Evolutionary conservation across 2,888 invertebrate species (phyloP), one percentile per base, ranked within the genome.

Genomic region (Cenopis cana): DNA sequence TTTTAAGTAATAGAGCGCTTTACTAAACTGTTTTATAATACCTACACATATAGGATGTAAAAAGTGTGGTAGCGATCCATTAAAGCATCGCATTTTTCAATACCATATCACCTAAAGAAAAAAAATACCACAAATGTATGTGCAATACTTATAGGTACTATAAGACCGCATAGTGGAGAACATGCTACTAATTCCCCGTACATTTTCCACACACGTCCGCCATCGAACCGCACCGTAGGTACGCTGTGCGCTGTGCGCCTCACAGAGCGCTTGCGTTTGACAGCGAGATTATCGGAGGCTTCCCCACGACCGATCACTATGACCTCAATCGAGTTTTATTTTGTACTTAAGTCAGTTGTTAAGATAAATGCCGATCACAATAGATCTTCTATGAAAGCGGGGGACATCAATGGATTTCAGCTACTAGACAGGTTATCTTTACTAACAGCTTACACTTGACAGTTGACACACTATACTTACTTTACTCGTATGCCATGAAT

Each of bases 231-330:
- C 11, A 29, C 29, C 29, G n/a, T n/a, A n/a, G n/a, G n/a, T 24
- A 36, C 2, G 9, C 11, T 11, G 41, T 46, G n/a, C 46, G 46
- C 12, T n/a, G n/a, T n/a, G 5, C 77, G 81, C 82, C 83, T 84
- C 82, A 81, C 82, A 78, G 80, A 75, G 76, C 64, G 85, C 82
- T 85, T 86, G 86, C 82, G 82, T 84, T 81, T 87, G 89, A 89
- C 89, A 89, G 87, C 82, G 79, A 85, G 88, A 88, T 89, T 89
- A 89, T 88, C 84, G 82, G 82, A 83, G 82, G 82, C 82, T 82
- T 80, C 80, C 80, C 81, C 82, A 84, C 84, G 81, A 82, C 79
- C 78, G 83, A 81, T 85, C 81, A 81, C 82, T 84, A 76, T 82
- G 83, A 85, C 82, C 84, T 77, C 79, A 82, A 85, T 85, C 75